Percentiles rank a stretch among this genome's conserved stretches.
Evolutionary conservation across 1,140 invertebrate species (phyloP).

Genomic region (Forficula auricularia): DNA sequence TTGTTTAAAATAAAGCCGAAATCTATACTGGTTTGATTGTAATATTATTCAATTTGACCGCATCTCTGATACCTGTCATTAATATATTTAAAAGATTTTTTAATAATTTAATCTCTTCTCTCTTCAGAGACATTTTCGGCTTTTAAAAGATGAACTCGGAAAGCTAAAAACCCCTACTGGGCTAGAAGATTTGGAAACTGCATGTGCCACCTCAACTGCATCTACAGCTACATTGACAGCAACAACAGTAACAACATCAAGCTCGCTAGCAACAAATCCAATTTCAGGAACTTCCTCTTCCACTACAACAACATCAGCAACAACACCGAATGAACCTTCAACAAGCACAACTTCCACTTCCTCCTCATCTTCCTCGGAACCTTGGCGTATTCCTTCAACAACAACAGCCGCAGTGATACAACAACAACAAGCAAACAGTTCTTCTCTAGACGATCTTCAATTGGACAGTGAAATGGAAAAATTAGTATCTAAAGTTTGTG

Average conservation of each 20-base stretch:
- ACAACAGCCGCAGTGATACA: neutral
- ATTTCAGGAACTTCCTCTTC: neutral
- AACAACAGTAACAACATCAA: conserved; percentile 21
- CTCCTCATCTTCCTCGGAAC: neutral
- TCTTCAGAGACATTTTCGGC: conserved; percentile 58
- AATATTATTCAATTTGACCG: too few relatives aligned
- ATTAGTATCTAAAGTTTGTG: conserved; percentile 52
- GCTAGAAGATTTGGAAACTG: conserved; percentile 45
- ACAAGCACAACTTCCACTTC: neutral
- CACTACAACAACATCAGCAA: conserved; percentile 11
- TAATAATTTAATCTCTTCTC: neutral
- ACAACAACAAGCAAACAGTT: neutral
- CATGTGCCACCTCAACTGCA: conserved; percentile 26
- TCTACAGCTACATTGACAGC: conserved; percentile 27
- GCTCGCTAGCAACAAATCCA: conserved; percentile 1
- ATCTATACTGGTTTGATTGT: too few relatives aligned
- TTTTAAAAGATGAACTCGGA: conserved; percentile 56
- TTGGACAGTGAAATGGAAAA: conserved; percentile 55
- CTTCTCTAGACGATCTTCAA: conserved; percentile 26
- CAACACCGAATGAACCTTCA: conserved; percentile 9
- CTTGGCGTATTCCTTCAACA: neutral
- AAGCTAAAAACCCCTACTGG: conserved; percentile 57
- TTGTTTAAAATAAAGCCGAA: too few relatives aligned
- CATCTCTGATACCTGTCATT: too few relatives aligned
- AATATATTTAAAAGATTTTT: too few relatives aligned